These are phyloP conservation scores for Ephydatia muelleri DNA, from an alignment of 37 sponge, comb jelly and placozoan genomes.

Conservation along the genomic window DNA sequence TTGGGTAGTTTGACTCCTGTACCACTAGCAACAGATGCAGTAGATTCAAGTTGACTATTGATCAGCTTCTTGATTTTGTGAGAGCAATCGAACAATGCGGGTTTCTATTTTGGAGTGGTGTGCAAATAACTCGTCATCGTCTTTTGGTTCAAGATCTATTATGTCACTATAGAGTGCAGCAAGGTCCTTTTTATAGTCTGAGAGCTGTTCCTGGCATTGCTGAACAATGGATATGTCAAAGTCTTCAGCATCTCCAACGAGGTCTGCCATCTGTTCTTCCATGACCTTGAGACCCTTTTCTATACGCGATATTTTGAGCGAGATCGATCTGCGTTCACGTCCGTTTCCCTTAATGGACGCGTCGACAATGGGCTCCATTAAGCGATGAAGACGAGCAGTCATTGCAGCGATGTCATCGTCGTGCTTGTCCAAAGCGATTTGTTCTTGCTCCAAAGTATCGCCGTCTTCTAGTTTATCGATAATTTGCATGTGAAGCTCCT, in stretches of 20 bases:
- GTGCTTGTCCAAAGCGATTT: constrained; percentile 19
- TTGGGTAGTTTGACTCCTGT: constrained; percentile 46
- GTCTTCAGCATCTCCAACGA: too few species aligned
- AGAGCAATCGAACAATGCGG: constrained; percentile 4
- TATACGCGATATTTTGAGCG: constrained; percentile 29
- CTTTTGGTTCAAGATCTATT: not conserved
- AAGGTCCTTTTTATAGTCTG: constrained; percentile 48
- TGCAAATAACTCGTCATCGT: constrained; percentile 32
- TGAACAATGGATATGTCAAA: constrained; percentile 10
- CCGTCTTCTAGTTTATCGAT: constrained; percentile 36
- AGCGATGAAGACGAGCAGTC: constrained; percentile 13
- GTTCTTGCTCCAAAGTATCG: constrained; percentile 9
- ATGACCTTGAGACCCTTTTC: not conserved
- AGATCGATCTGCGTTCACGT: constrained; percentile 5
- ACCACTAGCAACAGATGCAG: constrained; percentile 14
- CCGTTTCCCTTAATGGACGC: not conserved
- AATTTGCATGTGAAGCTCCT: constrained; percentile 24
- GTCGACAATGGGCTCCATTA: not conserved
- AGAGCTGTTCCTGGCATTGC: constrained; percentile 31
- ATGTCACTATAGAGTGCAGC: constrained; percentile 30
- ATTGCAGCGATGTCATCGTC: constrained; percentile 31
- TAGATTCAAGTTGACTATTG: not conserved
- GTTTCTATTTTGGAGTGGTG: constrained; percentile 16
- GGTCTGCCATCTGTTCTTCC: not conserved
- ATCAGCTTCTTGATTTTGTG: constrained; percentile 31